Percentiles rank a stretch among this genome's conserved stretches.
These are phyloP conservation scores for Hypotaenidia philippensis DNA, from an alignment of 2,797 vertebrate species.

Conservation along the genomic window DNA sequence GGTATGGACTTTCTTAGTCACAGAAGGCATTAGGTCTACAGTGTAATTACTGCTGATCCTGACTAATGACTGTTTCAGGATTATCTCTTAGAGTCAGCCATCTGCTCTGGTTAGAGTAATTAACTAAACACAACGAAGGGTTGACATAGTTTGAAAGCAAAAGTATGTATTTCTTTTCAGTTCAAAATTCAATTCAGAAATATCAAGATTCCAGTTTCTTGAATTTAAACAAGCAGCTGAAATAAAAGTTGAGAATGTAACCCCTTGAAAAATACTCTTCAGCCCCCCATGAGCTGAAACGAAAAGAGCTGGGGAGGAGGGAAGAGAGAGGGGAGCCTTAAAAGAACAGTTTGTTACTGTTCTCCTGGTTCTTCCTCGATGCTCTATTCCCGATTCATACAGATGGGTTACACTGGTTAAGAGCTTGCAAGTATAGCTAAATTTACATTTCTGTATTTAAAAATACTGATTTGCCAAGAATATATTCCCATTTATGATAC, in stretches of 20 bases:
- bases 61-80: conserved; percentile 90
- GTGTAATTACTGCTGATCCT: conserved; percentile 92
- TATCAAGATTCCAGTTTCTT: not conserved
- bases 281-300: not conserved
- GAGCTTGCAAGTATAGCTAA: not conserved
- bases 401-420: not conserved
- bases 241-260: not conserved
- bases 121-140: conserved; percentile 58
- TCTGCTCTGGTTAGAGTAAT: conserved; percentile 85
- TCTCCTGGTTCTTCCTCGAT: not conserved
- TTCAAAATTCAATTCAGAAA: not conserved
- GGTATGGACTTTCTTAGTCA: conserved; percentile 1
- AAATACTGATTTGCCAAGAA: not conserved
- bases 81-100: conserved; percentile 90
- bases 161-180: not conserved
- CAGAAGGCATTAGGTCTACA: conserved; percentile 80
- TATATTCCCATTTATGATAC: not conserved
- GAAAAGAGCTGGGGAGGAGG: accelerated
- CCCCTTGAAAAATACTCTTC: not conserved
- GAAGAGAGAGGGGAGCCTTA: not conserved
- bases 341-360: not conserved
- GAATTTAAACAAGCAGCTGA: not conserved
- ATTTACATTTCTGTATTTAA: not conserved
- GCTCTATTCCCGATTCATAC: not conserved
- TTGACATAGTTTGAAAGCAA: conserved; percentile 61